Evolutionary conservation across 2,113 vertebrate genomes (phyloP).

Genomic region (Pseudopipra pipra): DNA sequence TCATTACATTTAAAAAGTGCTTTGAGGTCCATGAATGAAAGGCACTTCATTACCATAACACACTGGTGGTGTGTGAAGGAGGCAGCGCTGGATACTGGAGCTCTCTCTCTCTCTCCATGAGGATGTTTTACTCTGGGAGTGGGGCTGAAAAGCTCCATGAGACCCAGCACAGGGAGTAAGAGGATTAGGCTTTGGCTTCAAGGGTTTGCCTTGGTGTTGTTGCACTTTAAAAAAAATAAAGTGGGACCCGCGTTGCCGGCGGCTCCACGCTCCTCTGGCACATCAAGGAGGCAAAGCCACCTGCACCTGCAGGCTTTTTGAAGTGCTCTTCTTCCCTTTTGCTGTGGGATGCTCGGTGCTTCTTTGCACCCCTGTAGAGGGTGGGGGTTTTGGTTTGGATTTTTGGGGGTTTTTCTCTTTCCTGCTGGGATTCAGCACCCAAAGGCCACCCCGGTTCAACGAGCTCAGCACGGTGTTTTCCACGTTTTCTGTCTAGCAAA

Average conservation of each 20-base stretch:
- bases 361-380: not conserved
- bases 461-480: accelerated
- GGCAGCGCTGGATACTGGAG: slow-evolving; percentile 15
- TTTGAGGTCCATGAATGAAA: slow-evolving; percentile 57
- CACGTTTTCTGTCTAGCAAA: accelerated
- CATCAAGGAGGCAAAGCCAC: slow-evolving; percentile 5
- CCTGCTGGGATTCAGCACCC: not conserved
- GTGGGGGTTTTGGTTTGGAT: not conserved
- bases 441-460: not conserved
- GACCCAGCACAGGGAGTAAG: slow-evolving; percentile 18
- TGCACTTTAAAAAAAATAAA: not conserved
- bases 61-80: not conserved
- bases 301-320: not conserved
- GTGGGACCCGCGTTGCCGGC: not conserved
- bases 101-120: not conserved
- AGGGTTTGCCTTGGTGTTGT: slow-evolving; percentile 1
- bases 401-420: not conserved
- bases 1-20: slow-evolving; percentile 59
- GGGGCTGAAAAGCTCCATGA: slow-evolving; percentile 25
- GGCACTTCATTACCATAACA: slow-evolving; percentile 57
- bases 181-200: slow-evolving; percentile 44
- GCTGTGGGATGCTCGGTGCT: not conserved
- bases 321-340: not conserved
- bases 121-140: not conserved
- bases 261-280: not conserved